Evolutionary conservation across 1,140 invertebrate genomes (phyloP).

Genomic region (Sitobion miscanthi): DNA sequence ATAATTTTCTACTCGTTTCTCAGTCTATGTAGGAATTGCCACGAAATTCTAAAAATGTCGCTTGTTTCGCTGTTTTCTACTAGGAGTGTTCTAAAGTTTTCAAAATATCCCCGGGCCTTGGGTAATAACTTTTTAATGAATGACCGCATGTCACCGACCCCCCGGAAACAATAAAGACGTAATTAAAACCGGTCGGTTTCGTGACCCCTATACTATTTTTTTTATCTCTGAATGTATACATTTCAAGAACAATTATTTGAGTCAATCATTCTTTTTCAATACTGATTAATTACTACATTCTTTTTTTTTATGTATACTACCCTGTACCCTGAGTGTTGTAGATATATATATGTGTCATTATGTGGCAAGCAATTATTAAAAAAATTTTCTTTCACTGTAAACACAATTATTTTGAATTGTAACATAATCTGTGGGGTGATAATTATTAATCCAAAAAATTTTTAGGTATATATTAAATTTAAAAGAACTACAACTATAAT

Average conservation of each 20-base stretch:
- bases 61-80: neutral
- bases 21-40: neutral
- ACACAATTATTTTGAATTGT: neutral
- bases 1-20: constrained; percentile 26
- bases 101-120: neutral
- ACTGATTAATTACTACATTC: neutral
- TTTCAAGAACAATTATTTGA: neutral
- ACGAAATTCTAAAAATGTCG: constrained; percentile 41
- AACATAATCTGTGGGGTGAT: neutral
- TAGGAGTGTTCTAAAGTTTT: constrained; percentile 17
- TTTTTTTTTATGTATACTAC: neutral
- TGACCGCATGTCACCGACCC: constrained; percentile 37
- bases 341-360: no score
- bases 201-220: neutral
- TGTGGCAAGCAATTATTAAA: neutral
- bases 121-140: constrained; percentile 53
- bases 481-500: neutral
- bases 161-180: constrained; percentile 37
- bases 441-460: neutral
- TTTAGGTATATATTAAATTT: neutral
- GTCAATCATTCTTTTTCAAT: neutral
- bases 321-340: neutral
- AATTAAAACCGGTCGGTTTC: constrained; percentile 34
- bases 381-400: neutral
- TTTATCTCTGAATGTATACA: neutral